A percentile compares a stretch with the other conserved stretches of the same genome.
phyloP scores from a whole-genome alignment of 2,113 vertebrate species.

The Caracal caracal region DNA sequence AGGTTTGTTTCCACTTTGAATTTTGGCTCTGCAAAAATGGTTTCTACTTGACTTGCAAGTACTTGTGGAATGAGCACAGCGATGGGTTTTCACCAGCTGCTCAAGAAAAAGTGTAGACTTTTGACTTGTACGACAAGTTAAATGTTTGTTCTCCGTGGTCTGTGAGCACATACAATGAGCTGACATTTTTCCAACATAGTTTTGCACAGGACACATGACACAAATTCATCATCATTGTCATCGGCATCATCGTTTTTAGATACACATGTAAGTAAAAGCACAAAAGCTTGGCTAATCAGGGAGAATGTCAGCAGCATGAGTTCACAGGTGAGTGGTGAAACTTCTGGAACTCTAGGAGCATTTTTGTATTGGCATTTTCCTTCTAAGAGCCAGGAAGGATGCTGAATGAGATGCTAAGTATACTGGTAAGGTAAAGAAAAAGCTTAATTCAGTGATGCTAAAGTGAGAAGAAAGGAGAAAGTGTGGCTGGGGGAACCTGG shows the following conservation, averaged over 20 bases:
- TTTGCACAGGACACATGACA: neutral
- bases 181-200: neutral
- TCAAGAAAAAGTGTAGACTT: slow-evolving; percentile 50
- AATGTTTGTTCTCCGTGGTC: slow-evolving; percentile 39
- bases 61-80: slow-evolving; percentile 76
- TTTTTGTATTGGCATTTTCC: neutral
- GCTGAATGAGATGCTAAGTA: neutral
- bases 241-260: neutral
- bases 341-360: neutral
- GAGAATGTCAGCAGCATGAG: neutral
- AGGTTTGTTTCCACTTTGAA: slow-evolving; percentile 79
- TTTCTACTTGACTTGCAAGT: slow-evolving; percentile 81
- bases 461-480: neutral
- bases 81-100: slow-evolving; percentile 66
- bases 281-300: slow-evolving; percentile 40
- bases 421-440: neutral
- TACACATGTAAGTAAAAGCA: slow-evolving; percentile 55
- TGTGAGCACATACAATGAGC: neutral
- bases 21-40: slow-evolving; percentile 71
- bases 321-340: neutral
- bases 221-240: slow-evolving; percentile 6
- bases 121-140: slow-evolving; percentile 56
- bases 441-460: neutral
- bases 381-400: neutral
- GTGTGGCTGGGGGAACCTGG: neutral